Evolutionary conservation across 92 coral and sea anemone genomes (phyloP).

Genomic region (Epizoanthus illoricatus): DNA sequence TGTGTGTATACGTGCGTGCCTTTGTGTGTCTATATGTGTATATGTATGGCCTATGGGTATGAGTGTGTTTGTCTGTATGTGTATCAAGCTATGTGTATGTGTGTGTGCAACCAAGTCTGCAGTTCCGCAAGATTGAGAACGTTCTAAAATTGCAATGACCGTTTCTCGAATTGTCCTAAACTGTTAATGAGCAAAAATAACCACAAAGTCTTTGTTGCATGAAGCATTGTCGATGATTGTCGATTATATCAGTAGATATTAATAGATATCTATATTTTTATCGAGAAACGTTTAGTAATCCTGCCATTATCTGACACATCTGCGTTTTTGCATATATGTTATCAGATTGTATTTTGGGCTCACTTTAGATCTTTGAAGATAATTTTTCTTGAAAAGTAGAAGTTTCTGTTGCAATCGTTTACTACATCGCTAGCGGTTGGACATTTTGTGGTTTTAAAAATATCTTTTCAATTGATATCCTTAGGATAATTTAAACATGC

Average conservation of each 20-base stretch:
- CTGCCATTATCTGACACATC: neutral
- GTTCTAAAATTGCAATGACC: neutral
- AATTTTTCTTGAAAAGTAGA: too few species aligned
- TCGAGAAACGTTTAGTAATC: too few species aligned
- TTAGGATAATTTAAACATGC: neutral
- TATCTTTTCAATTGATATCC: slow-evolving; percentile 1
- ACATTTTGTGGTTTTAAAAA: neutral
- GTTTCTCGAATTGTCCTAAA: neutral
- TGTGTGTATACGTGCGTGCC: too few species aligned
- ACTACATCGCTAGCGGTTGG: too few species aligned
- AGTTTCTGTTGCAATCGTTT: too few species aligned
- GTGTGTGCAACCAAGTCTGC: neutral
- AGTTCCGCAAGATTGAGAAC: neutral
- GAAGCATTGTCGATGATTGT: neutral
- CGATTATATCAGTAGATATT: neutral
- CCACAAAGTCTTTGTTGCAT: neutral
- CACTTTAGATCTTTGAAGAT: too few species aligned
- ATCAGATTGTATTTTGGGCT: too few species aligned
- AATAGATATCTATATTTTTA: too few species aligned
- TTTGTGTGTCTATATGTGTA: too few species aligned
- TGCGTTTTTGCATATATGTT: neutral
- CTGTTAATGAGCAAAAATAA: neutral
- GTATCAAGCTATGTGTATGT: neutral
- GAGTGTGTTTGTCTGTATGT: too few species aligned
- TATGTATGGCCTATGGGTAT: too few species aligned